phyloP scores from a whole-genome alignment of 2,113 vertebrate genomes.

The Merops nubicus region DNA sequence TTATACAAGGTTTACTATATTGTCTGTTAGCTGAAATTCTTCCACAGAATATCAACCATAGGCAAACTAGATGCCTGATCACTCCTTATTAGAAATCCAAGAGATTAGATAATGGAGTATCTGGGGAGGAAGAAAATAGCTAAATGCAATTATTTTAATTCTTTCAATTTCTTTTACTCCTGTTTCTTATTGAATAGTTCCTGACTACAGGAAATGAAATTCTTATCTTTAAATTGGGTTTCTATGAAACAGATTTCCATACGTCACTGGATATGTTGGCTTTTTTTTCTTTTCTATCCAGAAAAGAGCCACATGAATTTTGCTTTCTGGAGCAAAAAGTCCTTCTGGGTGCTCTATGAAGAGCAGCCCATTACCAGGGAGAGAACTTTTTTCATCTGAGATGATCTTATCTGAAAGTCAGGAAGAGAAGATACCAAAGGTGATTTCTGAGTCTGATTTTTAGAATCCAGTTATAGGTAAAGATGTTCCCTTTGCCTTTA shows the following conservation, averaged over 20 bases:
- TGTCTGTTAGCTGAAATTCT: not conserved
- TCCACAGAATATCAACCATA: not conserved
- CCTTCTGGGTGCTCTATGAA: not conserved
- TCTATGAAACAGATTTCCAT: not conserved
- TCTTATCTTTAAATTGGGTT: conserved; percentile 57
- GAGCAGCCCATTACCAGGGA: not conserved
- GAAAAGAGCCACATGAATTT: not conserved
- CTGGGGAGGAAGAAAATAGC: conserved; percentile 9
- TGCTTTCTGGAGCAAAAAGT: not conserved
- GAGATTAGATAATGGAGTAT: not conserved
- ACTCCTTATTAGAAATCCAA: conserved; percentile 19
- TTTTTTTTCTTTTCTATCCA: conserved; percentile 18
- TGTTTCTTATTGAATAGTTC: not conserved
- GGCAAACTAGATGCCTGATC: not conserved
- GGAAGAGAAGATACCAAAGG: not conserved
- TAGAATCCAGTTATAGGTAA: not conserved
- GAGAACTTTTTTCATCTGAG: not conserved
- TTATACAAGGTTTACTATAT: not conserved
- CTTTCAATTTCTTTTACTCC: conserved; percentile 23
- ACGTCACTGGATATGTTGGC: not conserved
- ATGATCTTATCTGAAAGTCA: not conserved
- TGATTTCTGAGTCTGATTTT: not conserved
- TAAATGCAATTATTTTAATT: conserved; percentile 55
- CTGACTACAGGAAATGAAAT: conserved; percentile 51
- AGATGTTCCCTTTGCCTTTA: not conserved